Percentiles rank a stretch among this genome's conserved stretches.
Conservation (phyloP, 1,140 invertebrate genomes). For the Brachionus manjavacas region DNA sequence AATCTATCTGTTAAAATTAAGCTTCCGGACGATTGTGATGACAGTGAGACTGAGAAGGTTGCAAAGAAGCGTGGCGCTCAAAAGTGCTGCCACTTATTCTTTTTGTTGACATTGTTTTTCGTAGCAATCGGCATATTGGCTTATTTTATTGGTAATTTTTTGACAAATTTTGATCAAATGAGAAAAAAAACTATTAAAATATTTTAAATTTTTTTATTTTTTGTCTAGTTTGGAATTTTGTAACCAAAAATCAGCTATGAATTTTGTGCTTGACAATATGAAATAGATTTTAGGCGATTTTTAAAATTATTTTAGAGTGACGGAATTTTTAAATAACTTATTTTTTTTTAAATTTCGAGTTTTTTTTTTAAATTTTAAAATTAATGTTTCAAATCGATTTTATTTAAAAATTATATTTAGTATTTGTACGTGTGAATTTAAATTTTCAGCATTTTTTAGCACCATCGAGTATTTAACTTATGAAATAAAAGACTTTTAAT, state of each 20-base stretch:
- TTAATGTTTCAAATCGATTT: background rate
- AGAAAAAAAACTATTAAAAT: background rate
- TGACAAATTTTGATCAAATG: background rate
- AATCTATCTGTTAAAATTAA: slow-evolving; percentile 21
- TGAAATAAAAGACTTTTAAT: background rate
- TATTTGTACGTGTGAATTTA: background rate
- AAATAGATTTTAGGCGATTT: background rate
- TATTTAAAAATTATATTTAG: background rate
- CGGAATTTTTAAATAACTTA: background rate
- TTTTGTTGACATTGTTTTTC: slow-evolving; percentile 34
- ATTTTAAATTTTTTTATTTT: background rate
- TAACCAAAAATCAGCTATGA: background rate
- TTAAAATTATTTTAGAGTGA: background rate
- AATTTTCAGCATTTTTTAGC: background rate
- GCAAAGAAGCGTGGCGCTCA: background rate
- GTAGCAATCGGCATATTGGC: background rate
- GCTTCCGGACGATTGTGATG: background rate
- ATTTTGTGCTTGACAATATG: background rate
- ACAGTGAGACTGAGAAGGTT: background rate
- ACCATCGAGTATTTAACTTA: background rate
- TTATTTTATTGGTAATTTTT: slow-evolving; percentile 28
- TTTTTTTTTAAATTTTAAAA: background rate
- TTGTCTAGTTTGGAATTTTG: background rate
- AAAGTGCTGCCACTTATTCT: slow-evolving; percentile 17
- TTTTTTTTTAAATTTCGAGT: too few relatives aligned